phyloP scores from a whole-genome alignment of 2,797 vertebrate species.

The Chloroceryle amazona region DNA sequence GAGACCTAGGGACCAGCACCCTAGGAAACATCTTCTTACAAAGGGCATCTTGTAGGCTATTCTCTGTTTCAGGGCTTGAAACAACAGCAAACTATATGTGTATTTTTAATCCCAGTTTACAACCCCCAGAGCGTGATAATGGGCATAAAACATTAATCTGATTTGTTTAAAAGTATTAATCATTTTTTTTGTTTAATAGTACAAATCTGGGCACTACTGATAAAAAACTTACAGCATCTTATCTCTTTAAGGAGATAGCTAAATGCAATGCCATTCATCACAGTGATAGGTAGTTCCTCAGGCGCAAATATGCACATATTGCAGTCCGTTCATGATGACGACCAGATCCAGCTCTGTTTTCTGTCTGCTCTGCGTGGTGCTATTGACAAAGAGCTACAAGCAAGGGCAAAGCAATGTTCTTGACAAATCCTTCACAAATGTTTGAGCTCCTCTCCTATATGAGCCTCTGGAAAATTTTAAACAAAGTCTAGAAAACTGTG shows the following conservation, averaged over 20 bases:
- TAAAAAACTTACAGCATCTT: background rate
- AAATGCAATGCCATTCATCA: conserved; percentile 12
- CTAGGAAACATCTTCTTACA: background rate
- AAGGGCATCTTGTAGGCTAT: background rate
- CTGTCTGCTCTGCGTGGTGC: background rate
- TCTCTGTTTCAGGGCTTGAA: background rate
- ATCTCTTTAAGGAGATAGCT: background rate
- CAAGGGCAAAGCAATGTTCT: background rate
- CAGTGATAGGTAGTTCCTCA: conserved; percentile 29
- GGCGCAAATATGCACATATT: background rate
- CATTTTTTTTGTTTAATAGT: background rate
- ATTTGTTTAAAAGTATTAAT: conserved; percentile 37
- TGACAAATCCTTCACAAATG: background rate
- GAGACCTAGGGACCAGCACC: background rate
- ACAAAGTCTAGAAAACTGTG: background rate
- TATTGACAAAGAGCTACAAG: background rate
- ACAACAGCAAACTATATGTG: background rate
- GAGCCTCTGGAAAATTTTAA: background rate
- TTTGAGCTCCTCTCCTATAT: background rate
- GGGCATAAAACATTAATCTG: background rate
- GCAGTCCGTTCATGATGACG: background rate
- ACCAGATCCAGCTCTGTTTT: conserved; percentile 60
- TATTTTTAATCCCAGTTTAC: background rate
- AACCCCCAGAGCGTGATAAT: background rate
- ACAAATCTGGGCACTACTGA: background rate